phyloP scores from a whole-genome alignment of 2,888 invertebrate genomes.

The Mellilla xanthometata region DNA sequence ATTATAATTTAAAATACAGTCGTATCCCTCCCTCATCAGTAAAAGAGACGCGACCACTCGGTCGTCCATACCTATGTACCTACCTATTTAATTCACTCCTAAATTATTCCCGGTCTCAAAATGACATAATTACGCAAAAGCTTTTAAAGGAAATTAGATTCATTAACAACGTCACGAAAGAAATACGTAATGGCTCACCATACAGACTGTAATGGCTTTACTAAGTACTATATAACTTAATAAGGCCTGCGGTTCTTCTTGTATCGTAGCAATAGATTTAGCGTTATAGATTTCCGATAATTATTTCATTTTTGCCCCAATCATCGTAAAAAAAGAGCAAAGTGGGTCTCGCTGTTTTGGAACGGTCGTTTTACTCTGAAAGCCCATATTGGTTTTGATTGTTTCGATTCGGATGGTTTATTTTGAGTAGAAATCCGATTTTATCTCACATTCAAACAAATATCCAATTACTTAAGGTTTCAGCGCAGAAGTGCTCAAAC shows the following conservation, averaged over 20 bases:
- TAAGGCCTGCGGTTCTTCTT: neutral
- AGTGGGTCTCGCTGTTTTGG: constrained; percentile 29
- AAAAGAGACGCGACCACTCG: neutral
- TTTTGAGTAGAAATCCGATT: constrained; percentile 49
- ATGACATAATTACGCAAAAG: constrained; percentile 13
- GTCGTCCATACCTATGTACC: neutral
- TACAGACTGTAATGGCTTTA: constrained; percentile 8
- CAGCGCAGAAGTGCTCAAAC: constrained; percentile 30
- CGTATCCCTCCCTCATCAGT: constrained; percentile 1
- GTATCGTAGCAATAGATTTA: constrained; percentile 1
- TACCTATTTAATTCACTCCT: constrained; percentile 1
- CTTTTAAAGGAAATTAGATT: constrained; percentile 21
- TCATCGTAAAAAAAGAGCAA: constrained; percentile 31
- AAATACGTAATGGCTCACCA: constrained; percentile 12
- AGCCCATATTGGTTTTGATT: constrained; percentile 31
- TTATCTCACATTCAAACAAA: constrained; percentile 58
- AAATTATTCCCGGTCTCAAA: constrained; percentile 5
- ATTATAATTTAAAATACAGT: too few species aligned
- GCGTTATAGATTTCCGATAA: constrained; percentile 8
- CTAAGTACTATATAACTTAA: constrained; percentile 1
- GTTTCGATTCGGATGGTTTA: constrained; percentile 48
- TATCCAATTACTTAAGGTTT: constrained; percentile 66
- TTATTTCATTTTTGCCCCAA: constrained; percentile 27
- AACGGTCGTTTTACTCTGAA: constrained; percentile 30
- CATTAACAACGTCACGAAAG: constrained; percentile 15